phyloP scores from a whole-genome alignment of 2,113 vertebrate genomes.

The Leptodactylus fuscus region DNA sequence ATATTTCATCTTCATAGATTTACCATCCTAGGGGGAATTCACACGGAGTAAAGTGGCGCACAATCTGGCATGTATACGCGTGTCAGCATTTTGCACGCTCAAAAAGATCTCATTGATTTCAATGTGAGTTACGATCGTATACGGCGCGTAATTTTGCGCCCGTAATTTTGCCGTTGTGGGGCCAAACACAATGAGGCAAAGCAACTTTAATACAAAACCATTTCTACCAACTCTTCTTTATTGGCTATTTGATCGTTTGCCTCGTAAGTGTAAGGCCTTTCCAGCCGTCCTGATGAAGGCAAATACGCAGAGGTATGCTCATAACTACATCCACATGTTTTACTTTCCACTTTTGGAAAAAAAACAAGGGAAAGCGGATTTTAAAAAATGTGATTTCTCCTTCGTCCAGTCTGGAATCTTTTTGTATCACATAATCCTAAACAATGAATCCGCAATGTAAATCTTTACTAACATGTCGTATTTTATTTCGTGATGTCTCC shows the following conservation, averaged over 20 bases:
- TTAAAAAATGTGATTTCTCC: neutral
- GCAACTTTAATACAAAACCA: neutral
- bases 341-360: neutral
- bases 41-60: too few species aligned
- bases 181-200: neutral
- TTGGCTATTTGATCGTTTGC: neutral
- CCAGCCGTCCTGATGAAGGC: neutral
- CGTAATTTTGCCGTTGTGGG: too few species aligned
- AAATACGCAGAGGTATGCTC: neutral
- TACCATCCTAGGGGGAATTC: too few species aligned
- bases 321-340: conserved; percentile 7
- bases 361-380: neutral
- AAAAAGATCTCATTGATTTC: too few species aligned
- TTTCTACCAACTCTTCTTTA: neutral
- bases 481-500: neutral
- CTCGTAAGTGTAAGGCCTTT: neutral
- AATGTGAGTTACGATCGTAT: too few species aligned
- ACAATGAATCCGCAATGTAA: neutral
- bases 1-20: too few species aligned
- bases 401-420: neutral
- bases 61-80: too few species aligned
- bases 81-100: too few species aligned
- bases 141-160: too few species aligned
- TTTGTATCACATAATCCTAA: neutral
- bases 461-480: neutral